Evolutionary conservation across 1,140 invertebrate species (phyloP), one percentile per base, ranked within the genome.

Genomic region (Neotoxoptera formosana): DNA sequence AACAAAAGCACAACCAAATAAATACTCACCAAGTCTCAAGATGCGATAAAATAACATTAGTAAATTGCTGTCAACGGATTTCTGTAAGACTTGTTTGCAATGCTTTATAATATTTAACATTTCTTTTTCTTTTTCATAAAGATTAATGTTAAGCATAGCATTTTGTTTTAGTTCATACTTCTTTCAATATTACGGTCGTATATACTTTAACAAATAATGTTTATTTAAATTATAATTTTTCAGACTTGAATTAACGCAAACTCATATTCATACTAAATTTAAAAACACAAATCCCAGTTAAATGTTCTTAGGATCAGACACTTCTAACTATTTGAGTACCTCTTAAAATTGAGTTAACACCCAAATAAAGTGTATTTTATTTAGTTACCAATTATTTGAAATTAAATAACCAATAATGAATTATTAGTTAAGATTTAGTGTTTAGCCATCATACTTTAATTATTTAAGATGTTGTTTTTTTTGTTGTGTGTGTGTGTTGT

Each of bases 11-110:
- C 45, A 87, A 48, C 86, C 11, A 48, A n/a, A 87, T 17, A 87
- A 87, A 48, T 87, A n/a, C 9, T 48, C 2, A 34, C 45, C n/a
- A 48, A 48, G 47, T 7, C 30, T 87, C 17, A 87, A 84, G 21
- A 84, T 8, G 23, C 25, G 25, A 87, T 87, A 34, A 48, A 87
- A 87, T 20, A 87, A n/a, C 30, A 48, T 87, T 87, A 48, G 47
- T 87, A 87, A 87, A 87, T 87, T 87, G 25, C 86, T n/a, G 86
- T 48, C 86, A n/a, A 87, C 47, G 30, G 17, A 47, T 87, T 87
- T 87, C 20, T 47, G 17, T 34, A 87, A n/a, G 48, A 87, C 30
- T 48, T 88, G 48, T 88, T 88, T 51, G 20, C 25, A n/a, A 47
- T 87, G 30, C 30, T 87, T 30, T 87, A 45, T 47, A 30, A 45